Percentiles rank a stretch among this genome's conserved stretches.
Evolutionary conservation across 2,113 vertebrate species (phyloP).

Genomic region (Pantherophis guttatus): DNA sequence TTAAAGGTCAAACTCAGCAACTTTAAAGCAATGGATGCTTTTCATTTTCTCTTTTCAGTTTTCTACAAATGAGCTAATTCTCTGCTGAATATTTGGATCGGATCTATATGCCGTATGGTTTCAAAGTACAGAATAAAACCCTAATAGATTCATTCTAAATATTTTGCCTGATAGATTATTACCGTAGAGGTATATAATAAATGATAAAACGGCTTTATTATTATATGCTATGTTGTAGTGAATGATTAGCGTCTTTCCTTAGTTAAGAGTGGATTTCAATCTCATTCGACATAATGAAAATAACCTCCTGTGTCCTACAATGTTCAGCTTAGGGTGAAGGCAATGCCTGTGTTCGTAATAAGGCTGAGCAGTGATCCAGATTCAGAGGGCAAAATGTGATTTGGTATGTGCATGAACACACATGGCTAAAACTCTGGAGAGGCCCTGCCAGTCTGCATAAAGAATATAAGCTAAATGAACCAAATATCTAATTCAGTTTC

Average conservation of each 20-base stretch:
- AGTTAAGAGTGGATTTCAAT: not conserved
- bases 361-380: not conserved
- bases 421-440: not conserved
- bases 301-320: not conserved
- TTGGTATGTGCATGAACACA: not conserved
- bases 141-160: not conserved
- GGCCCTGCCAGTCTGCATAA: not conserved
- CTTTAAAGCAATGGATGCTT: not conserved
- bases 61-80: not conserved
- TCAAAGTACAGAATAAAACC: not conserved
- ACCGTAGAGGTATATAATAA: not conserved
- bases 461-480: not conserved
- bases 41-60: not conserved
- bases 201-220: not conserved
- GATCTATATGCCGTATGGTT: not conserved
- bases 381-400: not conserved
- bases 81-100: not conserved
- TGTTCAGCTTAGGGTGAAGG: not conserved
- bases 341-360: not conserved
- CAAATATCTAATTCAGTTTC: not conserved
- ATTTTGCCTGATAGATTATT: not conserved
- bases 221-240: too few relatives aligned
- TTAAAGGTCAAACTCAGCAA: not conserved
- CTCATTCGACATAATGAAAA: not conserved
- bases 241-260: not conserved